Evolutionary conservation across 2,113 vertebrate species (phyloP).

Genomic region (Limanda limanda): DNA sequence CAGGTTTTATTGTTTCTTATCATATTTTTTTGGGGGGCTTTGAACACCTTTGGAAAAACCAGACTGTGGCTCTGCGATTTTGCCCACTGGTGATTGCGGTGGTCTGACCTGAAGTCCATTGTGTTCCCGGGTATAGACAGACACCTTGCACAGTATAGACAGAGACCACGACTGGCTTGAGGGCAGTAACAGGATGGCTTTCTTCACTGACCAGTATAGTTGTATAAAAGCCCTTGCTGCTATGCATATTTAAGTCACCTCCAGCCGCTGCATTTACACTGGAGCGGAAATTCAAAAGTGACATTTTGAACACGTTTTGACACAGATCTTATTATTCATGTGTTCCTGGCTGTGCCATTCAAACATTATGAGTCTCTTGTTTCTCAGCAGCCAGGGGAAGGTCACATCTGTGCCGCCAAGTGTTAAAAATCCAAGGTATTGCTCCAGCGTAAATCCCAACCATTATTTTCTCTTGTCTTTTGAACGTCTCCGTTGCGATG

Average conservation of each 20-base stretch:
- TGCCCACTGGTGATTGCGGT: no score
- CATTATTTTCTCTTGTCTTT: constrained; percentile 21
- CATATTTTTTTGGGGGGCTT: no score
- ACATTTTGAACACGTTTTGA: constrained; percentile 17
- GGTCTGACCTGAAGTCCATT: not conserved
- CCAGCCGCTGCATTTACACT: constrained; percentile 55
- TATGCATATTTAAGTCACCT: constrained; percentile 81
- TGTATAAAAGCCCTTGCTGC: constrained; percentile 82
- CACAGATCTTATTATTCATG: constrained; percentile 26
- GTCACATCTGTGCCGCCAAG: constrained; percentile 1
- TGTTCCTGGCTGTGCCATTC: constrained; percentile 8
- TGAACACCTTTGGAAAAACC: no score
- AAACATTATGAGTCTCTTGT: not conserved
- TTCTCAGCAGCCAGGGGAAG: constrained; percentile 16
- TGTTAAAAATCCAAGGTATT: constrained; percentile 22
- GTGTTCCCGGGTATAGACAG: constrained; percentile 44
- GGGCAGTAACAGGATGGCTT: constrained; percentile 83
- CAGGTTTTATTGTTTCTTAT: no score
- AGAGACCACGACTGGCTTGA: constrained; percentile 67
- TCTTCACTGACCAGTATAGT: constrained; percentile 72
- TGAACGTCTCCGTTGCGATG: constrained; percentile 35
- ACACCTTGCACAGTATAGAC: constrained; percentile 65
- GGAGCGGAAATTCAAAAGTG: constrained; percentile 25
- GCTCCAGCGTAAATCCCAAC: constrained; percentile 33
- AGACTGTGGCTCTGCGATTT: no score